Evolutionary conservation across 2,888 invertebrate species (phyloP).

Genomic region (Clusia tigrina): DNA sequence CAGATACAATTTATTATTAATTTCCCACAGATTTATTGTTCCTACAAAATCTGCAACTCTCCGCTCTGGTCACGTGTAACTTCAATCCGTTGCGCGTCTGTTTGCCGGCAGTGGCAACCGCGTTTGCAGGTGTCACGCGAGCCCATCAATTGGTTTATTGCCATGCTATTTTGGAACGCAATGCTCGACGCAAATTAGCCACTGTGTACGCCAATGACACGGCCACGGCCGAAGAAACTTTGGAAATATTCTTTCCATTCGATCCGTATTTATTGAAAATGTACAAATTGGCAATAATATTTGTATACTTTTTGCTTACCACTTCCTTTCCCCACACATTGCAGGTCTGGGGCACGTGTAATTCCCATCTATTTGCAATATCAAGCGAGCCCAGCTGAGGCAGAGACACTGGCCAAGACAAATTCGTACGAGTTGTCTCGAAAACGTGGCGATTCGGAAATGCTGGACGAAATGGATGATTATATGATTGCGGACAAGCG

Average conservation of each 20-base stretch:
- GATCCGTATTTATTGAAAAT: constrained; percentile 81
- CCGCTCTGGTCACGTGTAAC: constrained; percentile 83
- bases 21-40: constrained; percentile 76
- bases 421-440: constrained; percentile 37
- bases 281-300: constrained; percentile 25
- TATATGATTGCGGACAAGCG: constrained; percentile 60
- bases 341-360: constrained; percentile 64
- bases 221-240: constrained; percentile 64
- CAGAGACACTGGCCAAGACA: constrained; percentile 27
- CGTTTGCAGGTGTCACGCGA: constrained; percentile 82
- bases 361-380: constrained; percentile 66
- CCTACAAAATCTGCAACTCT: constrained; percentile 82
- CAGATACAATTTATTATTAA: constrained; percentile 3
- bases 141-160: constrained; percentile 92
- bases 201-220: constrained; percentile 68
- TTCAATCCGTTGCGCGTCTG: constrained; percentile 90
- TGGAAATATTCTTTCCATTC: constrained; percentile 85
- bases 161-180: constrained; percentile 87
- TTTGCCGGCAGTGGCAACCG: constrained; percentile 77
- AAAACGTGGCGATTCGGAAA: constrained; percentile 60
- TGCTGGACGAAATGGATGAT: constrained; percentile 59
- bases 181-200: constrained; percentile 72
- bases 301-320: background rate
- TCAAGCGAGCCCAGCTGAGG: constrained; percentile 60
- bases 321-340: no score